Conservation (phyloP, 1,140 invertebrate genomes). For the Globodera ellingtonae region DNA sequence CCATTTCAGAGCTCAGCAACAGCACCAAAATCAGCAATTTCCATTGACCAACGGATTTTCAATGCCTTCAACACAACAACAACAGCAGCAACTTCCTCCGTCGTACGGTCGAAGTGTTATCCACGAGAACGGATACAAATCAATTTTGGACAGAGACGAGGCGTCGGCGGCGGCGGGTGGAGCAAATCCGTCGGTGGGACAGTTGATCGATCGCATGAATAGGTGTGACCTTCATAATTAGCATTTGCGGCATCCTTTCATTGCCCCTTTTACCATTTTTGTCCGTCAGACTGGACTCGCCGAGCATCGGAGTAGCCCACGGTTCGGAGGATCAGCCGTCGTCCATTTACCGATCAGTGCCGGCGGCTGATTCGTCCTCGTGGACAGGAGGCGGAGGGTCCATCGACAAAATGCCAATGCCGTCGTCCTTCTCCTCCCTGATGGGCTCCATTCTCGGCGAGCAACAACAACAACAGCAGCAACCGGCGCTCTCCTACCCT, state of each 20-base stretch:
- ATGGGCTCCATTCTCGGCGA: conserved; percentile 9
- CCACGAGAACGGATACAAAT: conserved; percentile 24
- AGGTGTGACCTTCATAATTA: conserved; percentile 1
- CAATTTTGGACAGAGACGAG: conserved; percentile 19
- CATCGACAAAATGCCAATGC: conserved; percentile 26
- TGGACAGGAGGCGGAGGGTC: conserved; percentile 20
- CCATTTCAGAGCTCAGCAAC: conserved; percentile 15
- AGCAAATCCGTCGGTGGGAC: conserved; percentile 2
- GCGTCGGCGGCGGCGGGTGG: not conserved
- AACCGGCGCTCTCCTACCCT: not conserved
- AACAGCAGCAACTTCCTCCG: not conserved
- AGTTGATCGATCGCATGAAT: conserved; percentile 28
- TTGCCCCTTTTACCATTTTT: conserved; percentile 1
- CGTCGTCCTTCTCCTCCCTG: not conserved
- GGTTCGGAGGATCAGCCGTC: not conserved
- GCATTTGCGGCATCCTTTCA: not conserved
- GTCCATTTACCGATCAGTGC: not conserved
- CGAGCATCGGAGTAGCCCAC: not conserved
- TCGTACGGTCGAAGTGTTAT: conserved; percentile 11
- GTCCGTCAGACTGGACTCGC: not conserved
- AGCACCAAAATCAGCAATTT: conserved; percentile 20
- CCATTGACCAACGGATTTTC: not conserved
- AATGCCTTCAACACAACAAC: conserved; percentile 1
- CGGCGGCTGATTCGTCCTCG: not conserved
- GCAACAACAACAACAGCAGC: conserved; percentile 14